phyloP scores from a whole-genome alignment of 2,113 vertebrate genomes.

The Bos taurus region ARS-UCD2.0 NC_037344.1:20362001-20362500 shows the following conservation, averaged over 20 bases:
- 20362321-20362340: background rate
- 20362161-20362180: background rate
- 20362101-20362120: background rate
- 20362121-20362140: background rate
- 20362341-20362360: background rate
- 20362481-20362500: background rate
- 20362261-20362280: background rate
- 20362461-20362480: background rate
- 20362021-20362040: constrained; percentile 45
- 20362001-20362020: constrained; percentile 66
- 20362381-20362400: background rate
- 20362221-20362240: background rate
- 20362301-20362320: background rate
- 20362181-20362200: background rate
- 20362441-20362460: accelerated
- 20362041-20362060: constrained; percentile 61
- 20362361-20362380: background rate
- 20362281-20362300: background rate
- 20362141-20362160: background rate
- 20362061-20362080: constrained; percentile 47
- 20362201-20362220: background rate
- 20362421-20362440: background rate
- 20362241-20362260: background rate
- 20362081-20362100: background rate
- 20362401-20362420: background rate